Evolutionary conservation across 1,140 invertebrate species (phyloP), one percentile per base, ranked within the genome.

Genomic region (Bombus waltoni): DNA sequence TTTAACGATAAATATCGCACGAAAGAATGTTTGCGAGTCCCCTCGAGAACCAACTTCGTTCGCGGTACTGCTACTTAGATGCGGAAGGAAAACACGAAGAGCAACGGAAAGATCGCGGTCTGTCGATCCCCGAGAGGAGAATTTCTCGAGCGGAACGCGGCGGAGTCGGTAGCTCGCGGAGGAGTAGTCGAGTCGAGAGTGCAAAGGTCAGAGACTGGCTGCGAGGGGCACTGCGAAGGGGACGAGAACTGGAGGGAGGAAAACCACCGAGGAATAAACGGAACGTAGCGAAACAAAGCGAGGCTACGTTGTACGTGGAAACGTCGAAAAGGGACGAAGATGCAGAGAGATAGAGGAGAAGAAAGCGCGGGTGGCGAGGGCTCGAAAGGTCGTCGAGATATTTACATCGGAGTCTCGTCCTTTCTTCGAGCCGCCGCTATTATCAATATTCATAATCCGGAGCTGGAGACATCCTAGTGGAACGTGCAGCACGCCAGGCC

Each of bases 371-470:
- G 87, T 89, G 90, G 86, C 87, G 75, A 89, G 78, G 83, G 81
- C 90, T 81, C 87, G 42, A 84, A 73, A 89, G 86, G 70, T 88
- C 88, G 80, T 73, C 81, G 82, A 81, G 88, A 91, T 90, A 93
- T 93, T 93, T 92, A 90, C 91, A 93, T 93, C 83, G 92, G 77
- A 81, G 84, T 59, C 59, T 18, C 35, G 72, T 79, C 85, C 86
- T 91, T 90, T 89, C 85, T 91, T 88, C 88, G 86, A 78, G n/a
- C 73, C 73, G 83, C 89, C 74, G 88, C 80, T 81, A 91, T 93
- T 94, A 93, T 94, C 92, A 92, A 93, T 94, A 93, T 93, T 94
- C 93, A 93, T 93, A 94, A 93, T 93, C 90, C 93, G 81, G 87
- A 92, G 88, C 90, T 91, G 87, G 86, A 90, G 91, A 93, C 89